Evolutionary conservation across 2,113 vertebrate genomes (phyloP).

Genomic region (Lonchura striata): DNA sequence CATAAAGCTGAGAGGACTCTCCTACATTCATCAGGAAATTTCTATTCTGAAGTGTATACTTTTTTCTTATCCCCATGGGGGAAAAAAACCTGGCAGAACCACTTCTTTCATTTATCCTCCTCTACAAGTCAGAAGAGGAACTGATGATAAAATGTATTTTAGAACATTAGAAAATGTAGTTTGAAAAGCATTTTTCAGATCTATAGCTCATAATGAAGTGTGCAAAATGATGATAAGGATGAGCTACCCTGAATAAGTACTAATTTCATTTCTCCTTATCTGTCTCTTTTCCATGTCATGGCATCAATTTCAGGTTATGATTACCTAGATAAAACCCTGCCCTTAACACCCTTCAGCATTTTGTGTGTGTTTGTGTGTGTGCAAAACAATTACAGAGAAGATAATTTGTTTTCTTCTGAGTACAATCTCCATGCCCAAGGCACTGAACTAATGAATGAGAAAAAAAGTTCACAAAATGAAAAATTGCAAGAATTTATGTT

Average conservation of each 20-base stretch:
- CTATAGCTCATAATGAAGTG: constrained; percentile 37
- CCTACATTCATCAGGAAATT: neutral
- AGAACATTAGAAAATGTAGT: neutral
- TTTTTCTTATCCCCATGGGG: neutral
- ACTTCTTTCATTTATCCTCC: neutral
- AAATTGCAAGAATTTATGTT: neutral
- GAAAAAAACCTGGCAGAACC: neutral
- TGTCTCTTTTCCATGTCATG: constrained; percentile 10
- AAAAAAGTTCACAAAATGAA: neutral
- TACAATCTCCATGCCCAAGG: neutral
- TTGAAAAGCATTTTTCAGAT: constrained; percentile 30
- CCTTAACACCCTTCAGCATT: constrained; percentile 6
- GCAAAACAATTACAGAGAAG: constrained; percentile 16
- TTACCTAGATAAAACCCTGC: constrained; percentile 39
- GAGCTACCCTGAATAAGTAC: constrained; percentile 31
- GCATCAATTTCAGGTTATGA: constrained; percentile 49
- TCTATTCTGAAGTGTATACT: neutral
- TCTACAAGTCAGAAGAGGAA: neutral
- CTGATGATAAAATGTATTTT: neutral
- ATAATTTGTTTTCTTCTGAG: constrained; percentile 10
- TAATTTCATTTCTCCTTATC: constrained; percentile 59
- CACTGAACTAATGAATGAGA: neutral
- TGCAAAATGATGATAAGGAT: constrained; percentile 48
- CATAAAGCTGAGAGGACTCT: neutral
- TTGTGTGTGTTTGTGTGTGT: neutral